Evolutionary conservation across 2,888 invertebrate genomes (phyloP), one percentile per base, ranked within the genome.

Genomic region (Metallyticus violacea): DNA sequence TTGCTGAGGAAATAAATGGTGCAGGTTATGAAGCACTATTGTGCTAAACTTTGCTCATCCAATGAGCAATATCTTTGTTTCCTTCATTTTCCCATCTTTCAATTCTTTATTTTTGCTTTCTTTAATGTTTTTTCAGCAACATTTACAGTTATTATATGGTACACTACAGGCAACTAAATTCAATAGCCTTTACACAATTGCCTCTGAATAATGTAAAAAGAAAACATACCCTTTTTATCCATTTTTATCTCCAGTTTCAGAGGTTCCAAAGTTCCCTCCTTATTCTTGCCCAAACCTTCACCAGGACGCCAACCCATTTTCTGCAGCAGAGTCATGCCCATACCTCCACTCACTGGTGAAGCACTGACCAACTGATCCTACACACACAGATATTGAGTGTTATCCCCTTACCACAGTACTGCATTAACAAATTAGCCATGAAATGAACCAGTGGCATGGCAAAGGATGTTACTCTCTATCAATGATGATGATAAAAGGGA

Each of bases 251-350:
- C 99, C 0, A 99, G 93, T 88, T 97, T 93, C 9, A 99, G 93
- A 0, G 99, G 99, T 90, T 97, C 97, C 26, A 97, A 92, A 0
- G 96, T 94, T 0, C 99, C 99, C 85, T 97, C 97, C 90, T 97
- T 98, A 91, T 98, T 97, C 91, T 98, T 99, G 77, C 99, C 99
- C 85, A 99, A 93, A 29, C 99, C 99, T 92, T 97, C 97, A 0
- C 99, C 99, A 0, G 98, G 98, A 89, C 96, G 96, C 99, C 99
- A 99, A 80, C 99, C 99, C 99, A 99, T 99, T 93, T 99, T 99
- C 93, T 98, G 97, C 81, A 99, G 94, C 88, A 99, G 94, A 89
- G 97, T 96, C 98, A 98, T 98, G 27, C 99, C 99, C 96, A 99
- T 97, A 15, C 99, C 99, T 86, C 98, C 97, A 83, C 95, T 96